A percentile compares a stretch with the other conserved stretches of the same genome.
phyloP scores from a whole-genome alignment of 2,113 vertebrate species.

The Muscicapa adusta region DNA sequence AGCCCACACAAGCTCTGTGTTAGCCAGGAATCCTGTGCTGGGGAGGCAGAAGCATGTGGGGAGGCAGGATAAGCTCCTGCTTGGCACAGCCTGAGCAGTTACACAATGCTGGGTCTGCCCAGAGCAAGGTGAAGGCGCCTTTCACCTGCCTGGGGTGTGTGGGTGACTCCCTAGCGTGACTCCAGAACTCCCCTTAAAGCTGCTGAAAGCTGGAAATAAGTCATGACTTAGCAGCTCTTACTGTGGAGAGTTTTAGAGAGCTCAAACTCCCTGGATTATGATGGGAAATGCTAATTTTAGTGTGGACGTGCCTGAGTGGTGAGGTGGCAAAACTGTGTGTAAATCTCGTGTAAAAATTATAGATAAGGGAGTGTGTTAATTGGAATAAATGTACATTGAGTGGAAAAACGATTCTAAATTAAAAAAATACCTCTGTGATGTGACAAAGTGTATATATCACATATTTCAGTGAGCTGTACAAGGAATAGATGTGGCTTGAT shows the following conservation, averaged over 20 bases:
- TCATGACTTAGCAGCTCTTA: neutral
- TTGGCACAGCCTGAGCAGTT: neutral
- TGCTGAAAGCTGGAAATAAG: neutral
- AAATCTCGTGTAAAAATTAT: neutral
- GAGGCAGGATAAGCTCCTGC: neutral
- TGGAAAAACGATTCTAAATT: neutral
- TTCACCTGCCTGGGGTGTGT: neutral
- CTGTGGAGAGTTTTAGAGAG: neutral
- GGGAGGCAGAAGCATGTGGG: neutral
- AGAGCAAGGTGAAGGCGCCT: neutral
- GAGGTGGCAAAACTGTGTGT: rapidly evolving
- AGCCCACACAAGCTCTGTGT: neutral
- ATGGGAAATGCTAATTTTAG: neutral
- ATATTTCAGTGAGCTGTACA: neutral
- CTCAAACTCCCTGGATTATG: rapidly evolving
- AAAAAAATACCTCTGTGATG: neutral
- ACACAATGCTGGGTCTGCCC: neutral
- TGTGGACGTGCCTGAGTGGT: neutral
- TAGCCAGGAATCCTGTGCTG: neutral
- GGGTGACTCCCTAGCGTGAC: neutral
- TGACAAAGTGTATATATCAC: neutral
- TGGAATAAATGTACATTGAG: neutral
- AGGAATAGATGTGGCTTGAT: neutral
- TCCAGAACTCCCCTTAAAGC: neutral
- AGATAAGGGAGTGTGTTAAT: too few species aligned